Evolutionary conservation across 1,140 invertebrate species (phyloP).

Genomic region (Augochlora pura): DNA sequence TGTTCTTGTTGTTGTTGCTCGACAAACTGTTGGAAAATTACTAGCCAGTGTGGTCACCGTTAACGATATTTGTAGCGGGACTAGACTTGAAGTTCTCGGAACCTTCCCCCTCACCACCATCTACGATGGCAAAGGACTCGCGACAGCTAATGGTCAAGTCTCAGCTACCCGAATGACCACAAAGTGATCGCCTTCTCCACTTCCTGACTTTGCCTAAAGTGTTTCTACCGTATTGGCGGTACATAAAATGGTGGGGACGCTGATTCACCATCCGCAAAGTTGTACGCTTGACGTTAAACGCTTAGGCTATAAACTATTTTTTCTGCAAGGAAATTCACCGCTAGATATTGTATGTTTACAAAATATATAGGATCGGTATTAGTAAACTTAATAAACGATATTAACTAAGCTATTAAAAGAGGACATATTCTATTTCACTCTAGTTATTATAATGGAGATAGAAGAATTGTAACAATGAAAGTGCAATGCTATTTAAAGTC

Average conservation of each 20-base stretch:
- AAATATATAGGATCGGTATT: too few species aligned
- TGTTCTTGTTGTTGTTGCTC: constrained; percentile 67
- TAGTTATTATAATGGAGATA: too few species aligned
- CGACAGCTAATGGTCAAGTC: constrained; percentile 76
- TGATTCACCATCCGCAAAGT: constrained; percentile 2
- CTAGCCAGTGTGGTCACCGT: constrained; percentile 65
- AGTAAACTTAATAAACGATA: too few species aligned
- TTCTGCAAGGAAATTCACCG: too few species aligned
- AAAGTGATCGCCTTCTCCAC: constrained; percentile 74
- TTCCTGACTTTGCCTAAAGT: constrained; percentile 58
- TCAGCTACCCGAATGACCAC: constrained; percentile 69
- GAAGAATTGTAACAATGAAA: not conserved
- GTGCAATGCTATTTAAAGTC: not conserved
- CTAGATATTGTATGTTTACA: too few species aligned
- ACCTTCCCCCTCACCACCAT: constrained; percentile 44
- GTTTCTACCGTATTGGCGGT: constrained; percentile 40
- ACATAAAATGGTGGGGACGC: constrained; percentile 13
- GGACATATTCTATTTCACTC: too few species aligned
- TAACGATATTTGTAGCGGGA: constrained; percentile 76
- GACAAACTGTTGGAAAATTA: constrained; percentile 74
- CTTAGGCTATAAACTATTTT: not conserved
- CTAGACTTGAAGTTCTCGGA: constrained; percentile 69
- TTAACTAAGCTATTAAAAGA: too few species aligned
- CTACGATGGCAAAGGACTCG: constrained; percentile 65
- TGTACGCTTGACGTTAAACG: not conserved